phyloP scores from a whole-genome alignment of 1,140 invertebrate genomes.

The Lanistes nyassanus region DNA sequence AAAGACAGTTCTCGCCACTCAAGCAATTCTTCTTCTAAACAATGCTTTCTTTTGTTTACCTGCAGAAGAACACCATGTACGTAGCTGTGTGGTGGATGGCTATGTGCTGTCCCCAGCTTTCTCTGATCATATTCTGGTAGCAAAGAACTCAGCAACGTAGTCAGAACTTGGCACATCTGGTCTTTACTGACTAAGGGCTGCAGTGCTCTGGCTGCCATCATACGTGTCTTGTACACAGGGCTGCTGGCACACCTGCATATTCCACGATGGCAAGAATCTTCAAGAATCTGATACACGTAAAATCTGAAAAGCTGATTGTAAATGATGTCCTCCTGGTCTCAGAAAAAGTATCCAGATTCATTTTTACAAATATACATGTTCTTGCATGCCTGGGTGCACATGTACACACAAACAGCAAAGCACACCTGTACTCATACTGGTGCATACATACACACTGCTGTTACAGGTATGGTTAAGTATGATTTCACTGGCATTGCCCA shows the following conservation, averaged over 20 bases:
- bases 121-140: constrained; percentile 39
- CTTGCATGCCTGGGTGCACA: no score
- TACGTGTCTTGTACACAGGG: constrained; percentile 74
- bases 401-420: no score
- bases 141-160: constrained; percentile 44
- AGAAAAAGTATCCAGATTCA: no score
- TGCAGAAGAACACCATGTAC: constrained; percentile 72
- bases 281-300: background rate
- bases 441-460: no score
- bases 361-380: no score
- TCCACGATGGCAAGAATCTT: background rate
- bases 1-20: no score
- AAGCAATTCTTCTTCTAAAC: no score
- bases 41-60: constrained; percentile 51
- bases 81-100: constrained; percentile 67
- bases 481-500: no score
- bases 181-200: constrained; percentile 72
- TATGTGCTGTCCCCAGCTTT: constrained; percentile 58
- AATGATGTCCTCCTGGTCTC: no score
- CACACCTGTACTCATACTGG: no score
- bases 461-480: no score
- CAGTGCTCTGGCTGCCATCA: constrained; percentile 76
- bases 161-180: constrained; percentile 49
- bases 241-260: constrained; percentile 61
- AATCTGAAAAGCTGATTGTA: background rate